Conservation (phyloP, 2,888 invertebrate species). For the Thera obeliscata region DNA sequence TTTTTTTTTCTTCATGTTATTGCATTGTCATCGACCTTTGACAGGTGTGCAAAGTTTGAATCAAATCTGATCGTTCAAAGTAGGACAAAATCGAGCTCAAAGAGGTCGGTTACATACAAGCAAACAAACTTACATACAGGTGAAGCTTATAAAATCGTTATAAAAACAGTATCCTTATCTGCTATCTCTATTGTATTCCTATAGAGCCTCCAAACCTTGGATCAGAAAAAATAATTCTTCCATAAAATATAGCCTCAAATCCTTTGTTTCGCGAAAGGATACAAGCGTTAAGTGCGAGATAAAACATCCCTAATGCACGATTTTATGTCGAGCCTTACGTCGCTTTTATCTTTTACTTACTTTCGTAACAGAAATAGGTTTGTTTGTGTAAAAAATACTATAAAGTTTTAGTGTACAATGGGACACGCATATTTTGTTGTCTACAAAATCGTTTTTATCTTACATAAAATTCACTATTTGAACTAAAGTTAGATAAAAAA, state of each 20-base stretch:
- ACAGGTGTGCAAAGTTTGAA: no score
- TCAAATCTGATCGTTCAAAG: no score
- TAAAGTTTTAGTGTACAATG: no score
- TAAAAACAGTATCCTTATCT: slow-evolving; percentile 27
- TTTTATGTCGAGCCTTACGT: slow-evolving; percentile 49
- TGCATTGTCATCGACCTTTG: no score
- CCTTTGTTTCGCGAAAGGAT: slow-evolving; percentile 46
- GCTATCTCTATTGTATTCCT: slow-evolving; percentile 36
- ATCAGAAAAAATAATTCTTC: slow-evolving; percentile 47
- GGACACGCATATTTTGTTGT: no score
- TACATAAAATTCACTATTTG: no score
- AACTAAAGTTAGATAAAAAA: neutral
- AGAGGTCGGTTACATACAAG: no score
- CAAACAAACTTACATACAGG: no score
- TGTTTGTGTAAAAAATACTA: slow-evolving; percentile 27
- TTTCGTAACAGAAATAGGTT: slow-evolving; percentile 30
- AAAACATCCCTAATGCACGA: slow-evolving; percentile 53
- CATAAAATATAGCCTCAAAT: slow-evolving; percentile 40
- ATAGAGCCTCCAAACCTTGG: slow-evolving; percentile 26
- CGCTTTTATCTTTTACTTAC: slow-evolving; percentile 46
- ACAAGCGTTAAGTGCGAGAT: slow-evolving; percentile 45
- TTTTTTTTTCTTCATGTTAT: no score
- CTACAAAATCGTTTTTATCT: no score
- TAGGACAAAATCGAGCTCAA: no score
- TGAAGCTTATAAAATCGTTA: slow-evolving; percentile 8